Conservation (phyloP, 2,888 invertebrate genomes). For the Drosophila helvetica region DNA sequence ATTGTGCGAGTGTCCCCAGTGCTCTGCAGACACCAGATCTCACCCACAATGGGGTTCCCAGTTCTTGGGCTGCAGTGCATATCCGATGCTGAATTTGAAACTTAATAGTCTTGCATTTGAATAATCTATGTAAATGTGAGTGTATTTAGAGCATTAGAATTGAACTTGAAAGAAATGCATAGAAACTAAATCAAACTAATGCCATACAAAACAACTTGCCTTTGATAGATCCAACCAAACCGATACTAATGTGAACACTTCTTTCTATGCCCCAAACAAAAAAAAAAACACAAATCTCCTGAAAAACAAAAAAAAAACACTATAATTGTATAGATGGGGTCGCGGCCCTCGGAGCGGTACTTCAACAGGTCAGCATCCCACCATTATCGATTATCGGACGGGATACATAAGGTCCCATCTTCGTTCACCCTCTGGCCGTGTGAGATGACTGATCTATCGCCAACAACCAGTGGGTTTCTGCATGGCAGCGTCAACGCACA, state of each 20-base stretch:
- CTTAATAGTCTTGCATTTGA: constrained; percentile 37
- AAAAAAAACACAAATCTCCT: constrained; percentile 8
- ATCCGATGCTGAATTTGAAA: constrained; percentile 23
- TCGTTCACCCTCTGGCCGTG: constrained; percentile 95
- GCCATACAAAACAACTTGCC: constrained; percentile 32
- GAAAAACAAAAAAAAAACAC: constrained; percentile 15
- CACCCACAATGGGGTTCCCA: too few relatives aligned
- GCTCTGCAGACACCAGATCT: constrained; percentile 18
- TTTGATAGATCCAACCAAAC: constrained; percentile 11
- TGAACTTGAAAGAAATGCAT: constrained; percentile 50
- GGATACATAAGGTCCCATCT: constrained; percentile 95
- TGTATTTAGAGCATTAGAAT: constrained; percentile 58
- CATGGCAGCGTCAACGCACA: constrained; percentile 70
- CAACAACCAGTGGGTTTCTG: constrained; percentile 82
- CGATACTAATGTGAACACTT: constrained; percentile 30
- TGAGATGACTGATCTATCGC: constrained; percentile 90
- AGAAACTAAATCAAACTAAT: constrained; percentile 54
- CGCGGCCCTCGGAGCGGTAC: constrained; percentile 87
- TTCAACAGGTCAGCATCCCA: constrained; percentile 84
- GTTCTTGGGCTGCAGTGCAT: neutral
- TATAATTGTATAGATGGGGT: constrained; percentile 88
- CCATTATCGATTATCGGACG: constrained; percentile 84
- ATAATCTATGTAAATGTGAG: constrained; percentile 50
- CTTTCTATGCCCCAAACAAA: constrained; percentile 46
- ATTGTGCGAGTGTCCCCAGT: neutral